Evolutionary conservation across 2,888 invertebrate species (phyloP).

Genomic region (Erebia ligea): DNA sequence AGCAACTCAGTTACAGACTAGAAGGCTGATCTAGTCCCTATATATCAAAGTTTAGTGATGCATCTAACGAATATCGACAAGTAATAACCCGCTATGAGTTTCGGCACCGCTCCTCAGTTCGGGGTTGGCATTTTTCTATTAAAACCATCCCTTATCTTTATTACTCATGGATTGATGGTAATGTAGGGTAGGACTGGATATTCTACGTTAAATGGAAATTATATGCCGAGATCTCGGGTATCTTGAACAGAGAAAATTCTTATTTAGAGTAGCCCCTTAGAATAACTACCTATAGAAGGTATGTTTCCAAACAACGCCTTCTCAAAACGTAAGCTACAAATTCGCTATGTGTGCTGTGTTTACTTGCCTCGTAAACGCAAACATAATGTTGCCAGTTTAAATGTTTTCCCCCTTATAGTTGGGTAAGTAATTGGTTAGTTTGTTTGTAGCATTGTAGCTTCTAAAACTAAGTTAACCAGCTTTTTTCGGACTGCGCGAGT

Average conservation of each 20-base stretch:
- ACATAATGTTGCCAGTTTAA: too few relatives aligned
- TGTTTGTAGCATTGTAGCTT: too few relatives aligned
- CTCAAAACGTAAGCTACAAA: too few relatives aligned
- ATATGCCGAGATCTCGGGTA: background rate
- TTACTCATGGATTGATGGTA: slow-evolving; percentile 24
- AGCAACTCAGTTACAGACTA: background rate
- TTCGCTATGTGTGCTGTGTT: too few relatives aligned
- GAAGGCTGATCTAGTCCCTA: slow-evolving; percentile 51
- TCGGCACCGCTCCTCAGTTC: slow-evolving; percentile 32
- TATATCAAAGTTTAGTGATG: slow-evolving; percentile 46
- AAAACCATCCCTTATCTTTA: slow-evolving; percentile 32
- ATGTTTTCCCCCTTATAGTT: too few relatives aligned
- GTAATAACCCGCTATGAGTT: slow-evolving; percentile 47
- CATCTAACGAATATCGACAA: slow-evolving; percentile 51
- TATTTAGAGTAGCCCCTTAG: too few relatives aligned
- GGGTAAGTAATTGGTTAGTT: too few relatives aligned
- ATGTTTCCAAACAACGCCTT: too few relatives aligned
- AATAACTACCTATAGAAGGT: too few relatives aligned
- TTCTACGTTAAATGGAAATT: background rate
- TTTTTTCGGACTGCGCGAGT: too few relatives aligned
- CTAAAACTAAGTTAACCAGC: too few relatives aligned
- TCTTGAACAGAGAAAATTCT: background rate
- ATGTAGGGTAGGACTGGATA: background rate
- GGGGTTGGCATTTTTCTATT: slow-evolving; percentile 45
- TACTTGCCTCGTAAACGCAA: too few relatives aligned